Evolutionary conservation across 2,888 invertebrate species (phyloP), one percentile per base, ranked within the genome.

Genomic region (Yponomeuta evonymella): DNA sequence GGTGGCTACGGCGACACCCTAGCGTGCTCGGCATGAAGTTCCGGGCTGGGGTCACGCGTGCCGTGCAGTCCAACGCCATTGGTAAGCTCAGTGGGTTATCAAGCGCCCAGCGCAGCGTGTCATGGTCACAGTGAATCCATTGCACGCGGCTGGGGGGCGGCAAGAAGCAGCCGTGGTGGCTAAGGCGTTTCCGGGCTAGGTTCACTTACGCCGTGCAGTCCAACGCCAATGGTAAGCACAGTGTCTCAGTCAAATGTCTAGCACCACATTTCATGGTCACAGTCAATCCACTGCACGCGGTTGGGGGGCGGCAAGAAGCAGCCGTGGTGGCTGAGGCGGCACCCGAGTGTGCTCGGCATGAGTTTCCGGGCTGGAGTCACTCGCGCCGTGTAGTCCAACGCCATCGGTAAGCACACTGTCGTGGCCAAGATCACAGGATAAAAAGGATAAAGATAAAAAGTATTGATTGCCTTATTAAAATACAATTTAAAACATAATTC

Each of bases 161-260:
- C 81, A 99, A 99, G 87, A 98, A 98, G 36, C 96, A 98, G 83
- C 97, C 98, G 88, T 99, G 99, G 99, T 99, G 99, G 99, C 88
- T 98, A 78, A 94, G 99, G 30, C 96, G 97, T 71, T 99, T 99
- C 92, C 96, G 96, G 81, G 94, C 95, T 73, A 96, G 96, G 63
- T 95, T 97, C 6, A 96, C 97, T 79, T 94, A 99, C 75, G 97
- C 99, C 0, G 96, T 98, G 84, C 96, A 96, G 75, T 96, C 99
- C 15, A 99, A 99, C 91, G 98, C 97, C 29, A 96, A 99, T 78
- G 99, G 99, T 83, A 97, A 97, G 87, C 98, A 95, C 86, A 98
- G 15, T 12, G 51, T 43, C 5, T 8, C 8, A 8, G 6, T 43
- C 43, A 43, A 43, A 1, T 8, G 43, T 8, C 43, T 8, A 8